A percentile compares a stretch with the other conserved stretches of the same genome.
Evolutionary conservation across 2,113 vertebrate species (phyloP).

Genomic region (Gadus chalcogrammus): DNA sequence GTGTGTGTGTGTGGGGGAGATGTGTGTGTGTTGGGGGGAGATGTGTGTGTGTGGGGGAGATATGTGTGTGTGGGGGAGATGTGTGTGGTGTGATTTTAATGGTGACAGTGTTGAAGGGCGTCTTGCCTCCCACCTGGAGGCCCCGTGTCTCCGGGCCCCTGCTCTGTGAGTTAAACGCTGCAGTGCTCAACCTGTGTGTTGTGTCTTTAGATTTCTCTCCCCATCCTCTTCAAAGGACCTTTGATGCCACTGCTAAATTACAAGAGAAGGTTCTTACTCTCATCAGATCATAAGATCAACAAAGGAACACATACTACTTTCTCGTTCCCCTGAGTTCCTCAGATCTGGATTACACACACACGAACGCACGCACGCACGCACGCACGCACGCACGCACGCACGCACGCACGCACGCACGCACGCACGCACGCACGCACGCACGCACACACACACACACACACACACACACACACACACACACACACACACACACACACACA

Average conservation of each 20-base stretch:
- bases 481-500: not conserved
- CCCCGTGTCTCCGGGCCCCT: not conserved
- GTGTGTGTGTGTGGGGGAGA: not conserved
- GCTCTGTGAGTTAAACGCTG: not conserved
- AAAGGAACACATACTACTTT: slow-evolving; percentile 55
- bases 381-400: not conserved
- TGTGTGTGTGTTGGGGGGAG: not conserved
- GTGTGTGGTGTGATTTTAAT: not conserved
- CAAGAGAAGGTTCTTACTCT: slow-evolving; percentile 25
- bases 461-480: not conserved
- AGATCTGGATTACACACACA: slow-evolving; percentile 45
- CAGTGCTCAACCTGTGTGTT: slow-evolving; percentile 11
- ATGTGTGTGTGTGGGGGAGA: not conserved
- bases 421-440: not conserved
- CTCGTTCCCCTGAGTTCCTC: slow-evolving; percentile 41
- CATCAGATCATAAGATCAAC: slow-evolving; percentile 57
- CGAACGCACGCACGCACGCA: not conserved
- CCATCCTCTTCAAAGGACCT: slow-evolving; percentile 40
- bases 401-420: not conserved
- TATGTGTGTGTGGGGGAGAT: not conserved
- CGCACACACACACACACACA: slow-evolving; percentile 1
- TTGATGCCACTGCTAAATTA: slow-evolving; percentile 58
- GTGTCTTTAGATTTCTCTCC: slow-evolving; percentile 28
- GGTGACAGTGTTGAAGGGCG: not conserved
- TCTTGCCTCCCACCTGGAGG: not conserved